phyloP scores from a whole-genome alignment of 2,113 vertebrate species.

The Thymallus thymallus region DNA sequence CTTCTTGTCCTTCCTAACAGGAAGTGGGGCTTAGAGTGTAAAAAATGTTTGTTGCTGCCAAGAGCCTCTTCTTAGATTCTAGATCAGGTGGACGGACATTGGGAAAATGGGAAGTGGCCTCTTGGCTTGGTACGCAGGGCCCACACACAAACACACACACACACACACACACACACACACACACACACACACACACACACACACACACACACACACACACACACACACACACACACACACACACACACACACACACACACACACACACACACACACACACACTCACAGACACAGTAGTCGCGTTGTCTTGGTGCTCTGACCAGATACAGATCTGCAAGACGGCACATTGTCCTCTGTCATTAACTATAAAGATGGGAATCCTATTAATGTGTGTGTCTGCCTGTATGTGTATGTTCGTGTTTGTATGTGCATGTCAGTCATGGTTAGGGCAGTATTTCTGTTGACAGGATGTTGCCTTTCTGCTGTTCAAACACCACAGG shows the following conservation, averaged over 20 bases:
- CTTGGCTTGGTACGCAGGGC: neutral
- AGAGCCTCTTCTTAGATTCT: neutral
- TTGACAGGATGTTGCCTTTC: neutral
- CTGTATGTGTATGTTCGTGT: neutral
- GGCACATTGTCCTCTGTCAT: neutral
- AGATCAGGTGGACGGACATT: neutral
- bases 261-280: too few species aligned
- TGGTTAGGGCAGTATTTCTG: neutral
- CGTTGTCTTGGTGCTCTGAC: too few species aligned
- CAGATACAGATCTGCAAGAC: neutral
- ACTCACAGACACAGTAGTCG: too few species aligned
- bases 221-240: too few species aligned
- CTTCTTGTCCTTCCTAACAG: neutral
- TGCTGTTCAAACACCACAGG: neutral
- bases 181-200: too few species aligned
- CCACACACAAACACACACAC: too few species aligned
- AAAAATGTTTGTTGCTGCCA: neutral
- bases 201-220: too few species aligned
- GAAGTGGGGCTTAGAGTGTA: neutral
- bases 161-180: too few species aligned
- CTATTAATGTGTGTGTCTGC: neutral
- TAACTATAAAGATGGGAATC: neutral
- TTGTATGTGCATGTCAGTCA: neutral
- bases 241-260: too few species aligned
- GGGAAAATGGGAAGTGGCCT: neutral